Conservation (phyloP, 2,888 invertebrate genomes). For the Xestia rhomboidea region DNA sequence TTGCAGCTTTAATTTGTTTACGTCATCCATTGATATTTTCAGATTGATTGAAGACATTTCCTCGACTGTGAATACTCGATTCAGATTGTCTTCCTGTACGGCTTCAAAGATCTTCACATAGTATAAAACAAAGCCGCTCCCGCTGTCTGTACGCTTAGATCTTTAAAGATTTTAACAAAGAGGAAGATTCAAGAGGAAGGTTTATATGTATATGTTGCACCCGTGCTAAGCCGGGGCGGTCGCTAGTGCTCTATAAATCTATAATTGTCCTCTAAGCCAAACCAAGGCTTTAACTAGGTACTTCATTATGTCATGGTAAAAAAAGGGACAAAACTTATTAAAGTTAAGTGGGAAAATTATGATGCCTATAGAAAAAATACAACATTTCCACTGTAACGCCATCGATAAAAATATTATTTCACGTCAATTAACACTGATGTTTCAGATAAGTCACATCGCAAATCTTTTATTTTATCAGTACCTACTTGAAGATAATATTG, state of each 20-base stretch:
- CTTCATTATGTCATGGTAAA: too few species aligned
- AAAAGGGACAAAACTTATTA: not conserved
- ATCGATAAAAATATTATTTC: conserved; percentile 3
- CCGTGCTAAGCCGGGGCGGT: too few species aligned
- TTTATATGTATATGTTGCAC: too few species aligned
- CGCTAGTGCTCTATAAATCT: not conserved
- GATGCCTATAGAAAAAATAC: not conserved
- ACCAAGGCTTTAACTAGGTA: not conserved
- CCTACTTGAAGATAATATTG: conserved; percentile 34
- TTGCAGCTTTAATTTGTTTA: not conserved
- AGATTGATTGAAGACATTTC: not conserved
- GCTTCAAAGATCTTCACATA: not conserved
- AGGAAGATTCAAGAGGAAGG: too few species aligned
- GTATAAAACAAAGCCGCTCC: too few species aligned
- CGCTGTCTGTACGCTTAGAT: too few species aligned
- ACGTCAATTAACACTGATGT: conserved; percentile 22
- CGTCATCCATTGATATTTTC: not conserved
- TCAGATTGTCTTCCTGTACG: not conserved
- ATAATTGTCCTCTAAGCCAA: not conserved
- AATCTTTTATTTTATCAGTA: conserved; percentile 32
- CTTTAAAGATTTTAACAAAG: too few species aligned
- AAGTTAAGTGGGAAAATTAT: not conserved
- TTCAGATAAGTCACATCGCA: conserved; percentile 11
- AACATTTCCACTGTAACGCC: not conserved
- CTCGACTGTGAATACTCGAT: not conserved